Base-by-base conservation (phyloP, 2,888 invertebrate species). In the Lingula anatina region DNA sequence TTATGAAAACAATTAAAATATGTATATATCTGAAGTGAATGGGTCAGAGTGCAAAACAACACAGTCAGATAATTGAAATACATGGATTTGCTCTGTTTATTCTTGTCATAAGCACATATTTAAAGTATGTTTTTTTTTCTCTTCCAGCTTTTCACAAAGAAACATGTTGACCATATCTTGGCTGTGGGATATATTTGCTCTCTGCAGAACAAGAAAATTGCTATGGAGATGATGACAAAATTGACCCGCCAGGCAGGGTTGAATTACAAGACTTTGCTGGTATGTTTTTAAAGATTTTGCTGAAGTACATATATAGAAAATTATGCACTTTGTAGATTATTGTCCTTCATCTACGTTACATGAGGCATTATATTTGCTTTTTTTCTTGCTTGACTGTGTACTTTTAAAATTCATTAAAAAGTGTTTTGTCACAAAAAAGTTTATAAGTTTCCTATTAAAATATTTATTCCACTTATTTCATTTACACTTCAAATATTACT, bases 221-320 rank as follows among this genome's bases (percentile, higher is more conserved):
- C 56, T 18, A 50, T 57, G 46, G 56, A 61, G 26, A 44, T 55
- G 9, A 48, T 70, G 48, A 58, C 61, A 54, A 61, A 53, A 36
- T 53, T 64, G 12, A 59, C 59, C 20, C 54, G 56, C 23, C 42
- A 60, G 2, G 56, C 61, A 39, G 65, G 65, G 3, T 57, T 59
- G 41, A 64, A 68, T 50, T 68, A 64, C 52, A 65, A 64, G 46
- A 66, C 60, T 50, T 55, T 68, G 3, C 61, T 57, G 60, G 70
- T 68, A 50, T 21, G 50, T 48, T 1, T 39, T 20, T 3, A 12
- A 5, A 23, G 24, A 2, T 35, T 20, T 37, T 28, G 18, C 2
- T 42, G 2, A 23, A 40, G 7, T 7, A 9, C 41, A 42, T 15
- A 20, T 12, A 35, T 18, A 23, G 3, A 15, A 5, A 9, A 35